Base-by-base conservation (phyloP, 2,888 invertebrate genomes). In the Drosophila ustulata region DNA sequence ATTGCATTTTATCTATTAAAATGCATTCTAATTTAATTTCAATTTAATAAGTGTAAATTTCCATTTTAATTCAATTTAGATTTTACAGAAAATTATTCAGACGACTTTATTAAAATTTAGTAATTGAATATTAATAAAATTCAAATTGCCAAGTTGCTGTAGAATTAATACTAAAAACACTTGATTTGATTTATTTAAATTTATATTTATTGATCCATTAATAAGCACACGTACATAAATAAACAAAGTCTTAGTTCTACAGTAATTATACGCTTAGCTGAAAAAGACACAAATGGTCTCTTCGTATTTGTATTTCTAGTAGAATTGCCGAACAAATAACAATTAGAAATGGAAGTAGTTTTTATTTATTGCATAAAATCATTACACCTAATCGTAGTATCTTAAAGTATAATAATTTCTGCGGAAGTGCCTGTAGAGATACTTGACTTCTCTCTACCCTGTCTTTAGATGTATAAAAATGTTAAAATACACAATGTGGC, bases 171-270 rank as follows among this genome's bases (percentile, higher is more conserved):
- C 1, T 18, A 28, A 28, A 28, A 28, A 5, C 26, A 0, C 18
- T 1, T 18, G 1, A 0, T 28, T 3, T 28, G 4, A 8, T 39
- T 13, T 25, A 3, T 13, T 18, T 41, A 3, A 30, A 9, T 39
- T 18, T 13, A 9, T 45, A 11, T 66, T 61, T 61, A 45, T 56
- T 67, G 53, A 71, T 53, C 52, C 75, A 75, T 43, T 75, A 47
- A 62, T 41, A 75, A 75, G 75, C 67, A 75, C 75, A 75, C 65
- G 59, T 55, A 71, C 51, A 68, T 32, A 39, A 49, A 45, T 53
- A 28, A 34, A 50, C 53, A 37, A n/a, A n/a, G 26, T n/a, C 57
- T 70, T 74, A 62, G 59, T 3, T 32, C 32, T 62, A 67, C 5
- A 8, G 52, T 11, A 63, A 43, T 59, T 47, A 30, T 18, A 30